phyloP scores from a whole-genome alignment of 2,797 vertebrate genomes.

The Sebastes hopkinsi region DNA sequence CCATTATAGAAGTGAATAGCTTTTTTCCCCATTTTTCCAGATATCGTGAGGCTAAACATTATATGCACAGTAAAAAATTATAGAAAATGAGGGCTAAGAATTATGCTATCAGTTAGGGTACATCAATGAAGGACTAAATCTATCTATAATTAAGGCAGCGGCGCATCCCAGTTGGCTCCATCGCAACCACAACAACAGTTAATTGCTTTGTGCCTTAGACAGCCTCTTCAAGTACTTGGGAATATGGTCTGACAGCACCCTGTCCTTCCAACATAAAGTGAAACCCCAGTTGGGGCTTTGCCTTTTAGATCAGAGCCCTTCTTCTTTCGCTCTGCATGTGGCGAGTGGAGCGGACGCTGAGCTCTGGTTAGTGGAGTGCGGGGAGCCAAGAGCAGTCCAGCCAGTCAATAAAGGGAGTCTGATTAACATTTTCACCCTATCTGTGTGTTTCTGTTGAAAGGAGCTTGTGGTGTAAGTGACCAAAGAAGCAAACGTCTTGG shows the following conservation, averaged over 20 bases:
- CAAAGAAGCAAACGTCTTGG: conserved; percentile 49
- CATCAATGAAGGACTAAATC: conserved; percentile 48
- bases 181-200: conserved; percentile 55
- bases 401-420: conserved; percentile 28
- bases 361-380: conserved; percentile 16
- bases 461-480: conserved; percentile 45
- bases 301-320: conserved; percentile 58
- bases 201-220: conserved; percentile 68
- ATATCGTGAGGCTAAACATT: conserved; percentile 7
- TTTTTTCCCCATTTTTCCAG: background rate
- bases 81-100: conserved; percentile 11
- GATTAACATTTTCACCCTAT: conserved; percentile 62
- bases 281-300: conserved; percentile 52
- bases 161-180: conserved; percentile 35
- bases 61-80: background rate
- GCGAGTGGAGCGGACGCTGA: conserved; percentile 19
- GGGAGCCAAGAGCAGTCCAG: conserved; percentile 30
- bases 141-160: conserved; percentile 59
- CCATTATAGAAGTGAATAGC: conserved; percentile 12
- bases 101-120: conserved; percentile 32
- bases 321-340: conserved; percentile 21
- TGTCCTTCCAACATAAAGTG: conserved; percentile 51
- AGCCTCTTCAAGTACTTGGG: conserved; percentile 42
- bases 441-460: conserved; percentile 16
- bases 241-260: conserved; percentile 64